Percentiles rank a stretch among this genome's conserved stretches.
Evolutionary conservation across 2,113 vertebrate genomes (phyloP).

Genomic region (Chlorodrepanis virens): DNA sequence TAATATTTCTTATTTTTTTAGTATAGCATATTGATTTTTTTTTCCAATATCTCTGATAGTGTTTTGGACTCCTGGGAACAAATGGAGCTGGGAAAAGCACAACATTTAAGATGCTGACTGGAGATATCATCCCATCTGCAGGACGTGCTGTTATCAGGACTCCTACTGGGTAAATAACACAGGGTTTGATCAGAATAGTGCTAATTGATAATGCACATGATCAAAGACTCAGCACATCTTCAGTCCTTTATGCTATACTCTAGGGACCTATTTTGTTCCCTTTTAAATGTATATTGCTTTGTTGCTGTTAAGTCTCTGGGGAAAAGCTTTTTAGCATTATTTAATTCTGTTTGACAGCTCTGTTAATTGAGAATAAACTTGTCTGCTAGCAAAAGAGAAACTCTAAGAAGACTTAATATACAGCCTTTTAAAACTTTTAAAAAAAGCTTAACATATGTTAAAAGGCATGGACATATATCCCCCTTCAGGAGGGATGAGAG

Average conservation of each 20-base stretch:
- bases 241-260: neutral
- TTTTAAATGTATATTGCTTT: neutral
- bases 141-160: slow-evolving; percentile 64
- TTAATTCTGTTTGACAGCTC: neutral
- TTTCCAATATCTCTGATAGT: slow-evolving; percentile 58
- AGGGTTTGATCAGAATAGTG: neutral
- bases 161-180: slow-evolving; percentile 62
- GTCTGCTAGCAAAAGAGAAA: neutral
- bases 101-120: slow-evolving; percentile 89
- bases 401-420: neutral
- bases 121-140: slow-evolving; percentile 72
- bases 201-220: neutral
- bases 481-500: too few relatives aligned
- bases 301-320: neutral
- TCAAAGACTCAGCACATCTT: neutral
- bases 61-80: slow-evolving; percentile 89
- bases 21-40: neutral
- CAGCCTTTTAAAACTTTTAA: neutral
- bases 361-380: neutral
- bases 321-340: neutral
- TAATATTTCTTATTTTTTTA: neutral
- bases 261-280: neutral
- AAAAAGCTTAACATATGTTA: neutral
- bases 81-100: slow-evolving; percentile 94
- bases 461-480: neutral